Conservation (phyloP, 2,113 vertebrate species). For the Cheirogaleus medius region DNA sequence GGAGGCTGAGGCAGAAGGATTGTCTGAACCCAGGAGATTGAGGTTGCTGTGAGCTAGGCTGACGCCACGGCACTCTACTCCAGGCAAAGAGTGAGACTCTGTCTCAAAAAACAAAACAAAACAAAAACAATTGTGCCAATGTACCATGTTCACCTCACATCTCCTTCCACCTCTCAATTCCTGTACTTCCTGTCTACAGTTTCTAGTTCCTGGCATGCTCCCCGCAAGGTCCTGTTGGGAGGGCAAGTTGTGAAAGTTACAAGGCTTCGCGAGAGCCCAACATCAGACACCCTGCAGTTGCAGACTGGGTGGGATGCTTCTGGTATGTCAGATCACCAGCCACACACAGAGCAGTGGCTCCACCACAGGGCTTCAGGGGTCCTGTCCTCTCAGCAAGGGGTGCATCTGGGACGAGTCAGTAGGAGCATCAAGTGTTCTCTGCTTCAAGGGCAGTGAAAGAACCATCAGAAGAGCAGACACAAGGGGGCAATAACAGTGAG, state of each 20-base stretch:
- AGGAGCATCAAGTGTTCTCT: neutral
- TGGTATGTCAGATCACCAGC: accelerated
- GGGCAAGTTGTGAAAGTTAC: neutral
- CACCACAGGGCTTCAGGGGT: accelerated
- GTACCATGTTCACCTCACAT: accelerated
- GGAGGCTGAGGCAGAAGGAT: no score
- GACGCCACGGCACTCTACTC: no score
- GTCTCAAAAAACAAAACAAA: no score
- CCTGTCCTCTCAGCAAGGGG: no score
- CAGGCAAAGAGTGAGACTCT: no score
- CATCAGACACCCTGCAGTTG: neutral
- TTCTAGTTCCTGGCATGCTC: neutral
- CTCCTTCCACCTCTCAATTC: neutral
- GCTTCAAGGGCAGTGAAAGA: no score
- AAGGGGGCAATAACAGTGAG: neutral
- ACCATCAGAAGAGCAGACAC: neutral
- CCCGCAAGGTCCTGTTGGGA: accelerated
- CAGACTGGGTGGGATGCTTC: neutral
- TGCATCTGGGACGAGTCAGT: accelerated
- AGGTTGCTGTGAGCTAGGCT: no score
- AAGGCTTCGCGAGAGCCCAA: neutral
- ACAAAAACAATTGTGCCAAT: neutral
- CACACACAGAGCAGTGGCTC: no score
- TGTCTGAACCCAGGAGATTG: no score
- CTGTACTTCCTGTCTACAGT: neutral